Conservation (phyloP, 2,797 vertebrate species). For the Enteromius fasciolatus region DNA sequence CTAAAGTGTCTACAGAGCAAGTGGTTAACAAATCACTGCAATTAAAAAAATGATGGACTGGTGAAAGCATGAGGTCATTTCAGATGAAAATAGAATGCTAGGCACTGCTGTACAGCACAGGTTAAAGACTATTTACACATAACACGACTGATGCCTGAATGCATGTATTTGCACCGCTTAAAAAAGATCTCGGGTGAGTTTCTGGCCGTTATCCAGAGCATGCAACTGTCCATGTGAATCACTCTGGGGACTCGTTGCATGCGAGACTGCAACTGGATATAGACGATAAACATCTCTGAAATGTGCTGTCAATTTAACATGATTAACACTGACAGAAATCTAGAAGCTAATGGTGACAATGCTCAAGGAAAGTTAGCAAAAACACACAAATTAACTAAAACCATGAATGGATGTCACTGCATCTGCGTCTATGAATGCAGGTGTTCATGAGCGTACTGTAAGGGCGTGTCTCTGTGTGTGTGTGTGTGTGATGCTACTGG, state of each 20-base stretch:
- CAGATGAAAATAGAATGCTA: not conserved
- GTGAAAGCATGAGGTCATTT: not conserved
- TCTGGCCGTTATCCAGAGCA: conserved; percentile 7
- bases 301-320: not conserved
- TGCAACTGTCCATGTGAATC: conserved; percentile 15
- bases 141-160: not conserved
- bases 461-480: not conserved
- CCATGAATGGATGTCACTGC: not conserved
- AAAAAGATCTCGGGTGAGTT: not conserved
- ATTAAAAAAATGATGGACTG: not conserved
- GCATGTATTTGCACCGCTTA: not conserved
- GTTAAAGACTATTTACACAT: not conserved
- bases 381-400: not conserved
- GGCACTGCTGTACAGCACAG: not conserved
- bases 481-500: conserved; percentile 38
- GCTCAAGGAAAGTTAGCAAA: not conserved
- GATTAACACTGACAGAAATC: not conserved
- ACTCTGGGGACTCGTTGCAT: not conserved
- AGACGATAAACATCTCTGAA: conserved; percentile 12
- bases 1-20: not conserved
- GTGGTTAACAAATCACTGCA: not conserved
- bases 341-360: not conserved
- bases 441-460: conserved; percentile 1
- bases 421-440: not conserved
- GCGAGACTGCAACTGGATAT: conserved; percentile 20